phyloP scores from a whole-genome alignment of 2,888 invertebrate species.

The Scrobipalpa costella region DNA sequence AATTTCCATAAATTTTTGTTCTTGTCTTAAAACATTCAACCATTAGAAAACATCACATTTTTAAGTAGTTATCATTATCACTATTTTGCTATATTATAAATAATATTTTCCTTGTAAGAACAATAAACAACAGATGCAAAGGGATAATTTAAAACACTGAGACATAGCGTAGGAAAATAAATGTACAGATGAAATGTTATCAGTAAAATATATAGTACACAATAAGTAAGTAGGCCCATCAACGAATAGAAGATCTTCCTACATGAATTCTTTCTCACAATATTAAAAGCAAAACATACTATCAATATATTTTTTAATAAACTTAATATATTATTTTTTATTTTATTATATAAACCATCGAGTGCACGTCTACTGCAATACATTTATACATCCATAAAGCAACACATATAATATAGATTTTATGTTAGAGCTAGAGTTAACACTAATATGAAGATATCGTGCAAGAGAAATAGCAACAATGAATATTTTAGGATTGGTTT shows the following conservation, averaged over 20 bases:
- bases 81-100: not conserved
- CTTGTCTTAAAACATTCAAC: not conserved
- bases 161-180: no score
- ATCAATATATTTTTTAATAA: not conserved
- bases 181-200: no score
- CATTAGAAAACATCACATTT: constrained; percentile 22
- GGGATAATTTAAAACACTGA: no score
- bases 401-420: constrained; percentile 12
- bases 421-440: constrained; percentile 20
- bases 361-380: constrained; percentile 18
- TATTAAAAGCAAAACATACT: not conserved
- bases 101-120: not conserved
- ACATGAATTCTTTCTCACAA: no score
- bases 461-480: constrained; percentile 17
- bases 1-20: not conserved
- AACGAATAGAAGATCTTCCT: no score
- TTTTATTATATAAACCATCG: not conserved
- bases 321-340: not conserved
- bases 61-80: not conserved
- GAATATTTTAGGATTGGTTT: not conserved
- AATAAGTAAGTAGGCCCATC: no score
- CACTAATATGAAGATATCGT: constrained; percentile 13
- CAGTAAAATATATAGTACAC: no score
- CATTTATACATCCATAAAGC: constrained; percentile 14
- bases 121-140: no score